Evolutionary conservation across 2,113 vertebrate species (phyloP), one percentile per base, ranked within the genome.

Genomic region (Rutilus rutilus): DNA sequence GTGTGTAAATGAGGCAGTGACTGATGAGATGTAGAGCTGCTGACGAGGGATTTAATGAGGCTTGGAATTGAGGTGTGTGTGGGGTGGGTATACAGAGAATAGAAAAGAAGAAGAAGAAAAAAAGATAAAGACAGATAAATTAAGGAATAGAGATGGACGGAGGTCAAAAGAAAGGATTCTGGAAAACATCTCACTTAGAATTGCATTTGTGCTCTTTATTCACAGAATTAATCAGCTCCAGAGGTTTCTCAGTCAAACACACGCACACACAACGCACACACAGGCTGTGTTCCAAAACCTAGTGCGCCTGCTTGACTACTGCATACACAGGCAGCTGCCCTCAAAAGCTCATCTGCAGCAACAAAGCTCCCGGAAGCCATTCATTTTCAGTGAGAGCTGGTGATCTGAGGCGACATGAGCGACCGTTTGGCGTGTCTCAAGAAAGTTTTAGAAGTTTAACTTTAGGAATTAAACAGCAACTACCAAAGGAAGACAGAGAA

Each of bases 41-140:
- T 78, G 76, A 80, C 21, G 39, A 86, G 78, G 60, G 62, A 80
- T 81, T 86, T 86, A 86, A 81, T 82, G 85, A 86, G 85, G 65
- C 77, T 73, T 78, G 62, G 27, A 77, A 83, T 36, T 69, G 74
- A 4, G 42, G 79, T n/a, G 36, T 33, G 12, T 2, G 57, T 2
- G 39, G 5, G 27, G 11, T 9, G 27, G 5, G 10, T 25, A 0
- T 25, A 57, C 45, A 83, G 12, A 71, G 81, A 83, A 83, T 33
- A 21, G 65, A 57, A 50, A 73, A 33, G 30, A 27, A 59, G 50
- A 33, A 50, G 14, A 76, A 52, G 2, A 30, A 45, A 42, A 42
- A 64, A 36, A 27, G 17, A 80, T 8, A 42, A 33, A 33, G 57
- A 54, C 10, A 33, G 62, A 23, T 82, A 67, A 67, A 82, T 6